Evolutionary conservation across 2,113 vertebrate species (phyloP), one percentile per base, ranked within the genome.

Genomic region (Hymenochirus boettgeri): DNA sequence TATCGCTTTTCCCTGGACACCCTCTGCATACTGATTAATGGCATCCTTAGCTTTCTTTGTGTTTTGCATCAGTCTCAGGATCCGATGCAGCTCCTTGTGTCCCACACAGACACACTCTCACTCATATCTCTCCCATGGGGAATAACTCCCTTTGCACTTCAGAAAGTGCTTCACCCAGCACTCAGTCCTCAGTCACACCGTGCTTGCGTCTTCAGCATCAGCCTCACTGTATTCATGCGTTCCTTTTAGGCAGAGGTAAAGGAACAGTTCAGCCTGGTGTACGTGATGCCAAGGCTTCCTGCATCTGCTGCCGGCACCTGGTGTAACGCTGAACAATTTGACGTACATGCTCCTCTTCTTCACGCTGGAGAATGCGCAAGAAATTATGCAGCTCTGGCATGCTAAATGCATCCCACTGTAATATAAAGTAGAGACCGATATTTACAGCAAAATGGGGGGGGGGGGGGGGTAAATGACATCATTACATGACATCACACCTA

Each of bases 331-430:
- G 87, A 59, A 91, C 74, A 46, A 97, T 91, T 74, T 85, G 91
- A 48, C 90, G 92, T 56, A 96, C 59, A 35, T 93, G 94, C 25
- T 94, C 93, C 64, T 96, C 94, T 57, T 97, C 95, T 71, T 97
- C 94, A 18, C 93, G 90, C 76, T 94, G 88, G 58, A 97, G 83
- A 69, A 97, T 97, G 19, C 89, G 91, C 67, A 94, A 73, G 78
- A 97, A 97, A 77, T 97, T 97, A 50, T 93, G 90, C 33, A 97
- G 77, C 80, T 97, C 95, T 0, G 95, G 93, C 83, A 92, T 83
- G 5, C 90, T 91, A 83, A 97, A 97, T 61, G 92, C 95, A 0
- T 97, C 90, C 95, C 95, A 97, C 95, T 97, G 82, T 11, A 61
- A 18, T 45, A 51, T 46, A 77, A 31, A 3, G n/a, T 12, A 59